Evolutionary conservation across 2,113 vertebrate species (phyloP), one percentile per base, ranked within the genome.

Genomic region (Syrrhaptes paradoxus): DNA sequence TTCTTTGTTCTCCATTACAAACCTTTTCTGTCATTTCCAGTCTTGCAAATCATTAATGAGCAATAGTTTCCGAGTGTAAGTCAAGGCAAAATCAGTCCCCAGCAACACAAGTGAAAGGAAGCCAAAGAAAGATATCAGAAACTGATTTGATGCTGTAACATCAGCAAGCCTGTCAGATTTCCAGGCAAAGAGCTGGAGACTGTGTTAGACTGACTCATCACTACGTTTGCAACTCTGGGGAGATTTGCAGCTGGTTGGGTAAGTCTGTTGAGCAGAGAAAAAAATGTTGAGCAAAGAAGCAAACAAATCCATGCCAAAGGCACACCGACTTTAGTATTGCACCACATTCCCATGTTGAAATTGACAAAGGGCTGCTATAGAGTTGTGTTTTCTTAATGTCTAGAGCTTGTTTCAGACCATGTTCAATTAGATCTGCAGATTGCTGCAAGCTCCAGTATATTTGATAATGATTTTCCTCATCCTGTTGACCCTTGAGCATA

Each of bases 191-290:
- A 76, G 43, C 78, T 77, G 81, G 59, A 95, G 73, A 85, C 63
- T 74, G 51, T 0, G 0, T 81, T 88, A 74, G 48, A 81, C 88
- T 97, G 95, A 95, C 85, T 97, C 90, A 95, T 92, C 83, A 78
- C 55, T 62, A 9, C 57, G 55, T 83, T 90, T 94, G 88, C 2
- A 13, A 6, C 79, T 89, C 80, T 31, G 54, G 45, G 84, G 73
- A 89, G 73, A n/a, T 87, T 92, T 95, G 95, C 86, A 96, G 90
- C 84, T 95, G 90, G 58, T 79, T 89, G 90, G 43, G 76, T 66
- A 90, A 93, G 83, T 49, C 49, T 0, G 0, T 17, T 65, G 77
- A 88, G 71, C 54, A 55, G 62, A 85, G 59, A 68, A 55, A 80
- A 92, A 95, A 87, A 4, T 59, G 29, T 86, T 84, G 84, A 92